Evolutionary conservation across 2,113 vertebrate species (phyloP).

Genomic region (Regulus satrapa): DNA sequence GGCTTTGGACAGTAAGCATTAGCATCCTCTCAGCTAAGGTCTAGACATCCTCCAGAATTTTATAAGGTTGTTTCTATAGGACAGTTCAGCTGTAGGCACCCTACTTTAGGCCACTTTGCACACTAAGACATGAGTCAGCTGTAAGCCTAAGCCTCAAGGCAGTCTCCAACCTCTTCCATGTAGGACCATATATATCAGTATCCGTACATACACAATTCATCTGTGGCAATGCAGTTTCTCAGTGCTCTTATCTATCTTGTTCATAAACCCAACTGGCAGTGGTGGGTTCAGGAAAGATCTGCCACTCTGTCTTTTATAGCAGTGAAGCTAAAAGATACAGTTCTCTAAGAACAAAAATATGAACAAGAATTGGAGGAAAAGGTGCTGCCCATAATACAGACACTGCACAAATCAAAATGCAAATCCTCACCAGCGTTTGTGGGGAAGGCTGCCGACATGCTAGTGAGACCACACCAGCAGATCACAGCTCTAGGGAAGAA

Average conservation of each 20-base stretch:
- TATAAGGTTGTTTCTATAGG: not conserved
- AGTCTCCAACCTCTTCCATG: not conserved
- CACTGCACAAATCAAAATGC: accelerated
- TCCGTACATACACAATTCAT: not conserved
- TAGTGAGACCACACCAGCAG: not conserved
- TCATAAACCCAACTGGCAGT: not conserved
- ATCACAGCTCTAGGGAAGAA: not conserved
- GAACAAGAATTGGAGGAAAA: not conserved
- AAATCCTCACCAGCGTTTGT: not conserved
- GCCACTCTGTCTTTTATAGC: not conserved
- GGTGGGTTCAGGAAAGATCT: not conserved
- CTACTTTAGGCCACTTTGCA: not conserved
- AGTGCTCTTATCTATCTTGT: not conserved
- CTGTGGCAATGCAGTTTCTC: not conserved
- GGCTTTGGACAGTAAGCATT: not conserved
- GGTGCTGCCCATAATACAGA: not conserved
- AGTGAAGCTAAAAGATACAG: not conserved
- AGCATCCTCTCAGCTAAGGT: not conserved
- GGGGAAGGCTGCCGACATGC: not conserved
- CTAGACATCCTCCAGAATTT: not conserved
- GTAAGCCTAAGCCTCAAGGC: not conserved
- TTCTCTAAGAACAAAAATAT: not conserved
- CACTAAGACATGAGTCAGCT: not conserved
- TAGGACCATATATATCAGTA: not conserved
- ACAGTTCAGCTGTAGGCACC: not conserved